Base-by-base conservation (phyloP, 2,113 vertebrate genomes). In the Corvus cornix region DNA sequence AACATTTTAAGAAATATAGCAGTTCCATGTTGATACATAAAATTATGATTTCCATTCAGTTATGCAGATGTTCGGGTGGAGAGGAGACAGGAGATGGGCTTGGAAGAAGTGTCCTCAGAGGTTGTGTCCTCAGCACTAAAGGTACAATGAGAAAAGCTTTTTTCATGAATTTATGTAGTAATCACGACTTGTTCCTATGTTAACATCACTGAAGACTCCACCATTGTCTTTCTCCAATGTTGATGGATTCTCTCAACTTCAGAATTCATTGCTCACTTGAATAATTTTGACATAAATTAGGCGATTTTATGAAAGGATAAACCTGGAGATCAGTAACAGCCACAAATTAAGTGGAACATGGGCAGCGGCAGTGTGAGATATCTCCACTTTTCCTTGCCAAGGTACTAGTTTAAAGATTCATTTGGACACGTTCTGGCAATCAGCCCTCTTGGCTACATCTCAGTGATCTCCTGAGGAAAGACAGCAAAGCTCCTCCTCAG, bases 51-150 rank as follows among this genome's bases (percentile, higher is more conserved):
- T 93, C 52, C 55, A 31, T 89, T 86, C 95, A 98, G 98, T 96
- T 98, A 98, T 14, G 98, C 98, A 41, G 98, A 98, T 80, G 98
- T 98, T 95, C 98, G 96, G 20, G 98, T 98, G 69, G 98, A 98
- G 68, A 98, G 98, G 75, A 98, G 97, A 84, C 98, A 98, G 88
- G 98, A 98, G 87, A 85, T 98, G 94, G 97, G 97, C 64, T 94
- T 98, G 96, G 97, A 98, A 95, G 98, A 98, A 68, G 95, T 95
- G 3, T 93, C 98, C 35, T 84, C 97, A 18, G 97, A 98, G 80
- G 87, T 89, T 48, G 84, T 97, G 90, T 96, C 98, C 80, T 96
- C 98, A 13, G 90, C 94, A 72, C 93, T 98, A 55, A 98, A 98
- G 98, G 98, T 98, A 97, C 17, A 73, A 62, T 0, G 2, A 74